Conservation (phyloP, 2,113 vertebrate species). For the Azemiops feae region DNA sequence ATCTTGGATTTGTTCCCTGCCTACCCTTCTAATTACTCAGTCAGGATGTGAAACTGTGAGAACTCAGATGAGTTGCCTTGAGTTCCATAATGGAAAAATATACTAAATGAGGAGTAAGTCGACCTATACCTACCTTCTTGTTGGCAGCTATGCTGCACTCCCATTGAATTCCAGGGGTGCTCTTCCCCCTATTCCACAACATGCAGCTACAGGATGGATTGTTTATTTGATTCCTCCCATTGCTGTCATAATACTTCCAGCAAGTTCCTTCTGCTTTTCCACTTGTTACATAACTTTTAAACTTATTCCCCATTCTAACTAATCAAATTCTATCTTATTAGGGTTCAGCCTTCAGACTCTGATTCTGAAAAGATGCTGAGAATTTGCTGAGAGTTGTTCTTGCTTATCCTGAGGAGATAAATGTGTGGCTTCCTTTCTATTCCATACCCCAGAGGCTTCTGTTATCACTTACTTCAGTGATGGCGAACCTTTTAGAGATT, state of each 20-base stretch:
- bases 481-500: too few species aligned
- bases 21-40: not conserved
- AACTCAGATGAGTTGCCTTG: not conserved
- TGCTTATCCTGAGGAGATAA: not conserved
- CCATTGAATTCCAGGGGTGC: not conserved
- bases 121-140: not conserved
- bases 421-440: not conserved
- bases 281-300: not conserved
- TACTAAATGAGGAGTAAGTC: not conserved
- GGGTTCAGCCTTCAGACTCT: not conserved
- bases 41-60: not conserved
- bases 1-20: not conserved
- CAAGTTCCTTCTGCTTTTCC: not conserved
- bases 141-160: not conserved
- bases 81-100: not conserved
- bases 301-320: not conserved
- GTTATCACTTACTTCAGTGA: too few species aligned
- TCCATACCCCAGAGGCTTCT: not conserved
- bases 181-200: not conserved
- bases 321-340: not conserved
- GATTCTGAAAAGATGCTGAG: not conserved
- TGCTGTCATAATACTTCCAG: not conserved
- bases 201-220: not conserved
- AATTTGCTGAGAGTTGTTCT: not conserved
- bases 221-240: not conserved